Evolutionary conservation across 1,140 invertebrate species (phyloP).

Genomic region (Paraescarpia echinospica): DNA sequence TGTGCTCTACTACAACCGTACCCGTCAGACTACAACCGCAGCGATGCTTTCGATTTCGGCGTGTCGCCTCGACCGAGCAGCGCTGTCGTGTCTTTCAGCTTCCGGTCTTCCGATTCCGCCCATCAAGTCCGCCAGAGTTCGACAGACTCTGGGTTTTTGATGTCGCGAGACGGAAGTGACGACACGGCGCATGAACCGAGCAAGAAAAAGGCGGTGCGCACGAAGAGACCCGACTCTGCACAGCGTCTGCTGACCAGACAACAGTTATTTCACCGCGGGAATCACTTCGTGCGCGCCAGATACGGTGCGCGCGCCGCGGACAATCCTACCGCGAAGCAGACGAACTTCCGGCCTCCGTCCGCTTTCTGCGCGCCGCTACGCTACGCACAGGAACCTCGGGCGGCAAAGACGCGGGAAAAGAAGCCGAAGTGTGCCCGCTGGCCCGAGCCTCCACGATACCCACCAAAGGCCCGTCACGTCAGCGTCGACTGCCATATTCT

Average conservation of each 20-base stretch:
- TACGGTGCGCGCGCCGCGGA: neutral
- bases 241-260: neutral
- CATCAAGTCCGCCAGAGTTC: neutral
- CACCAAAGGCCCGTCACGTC: slow-evolving; percentile 11
- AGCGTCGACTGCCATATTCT: slow-evolving; percentile 4
- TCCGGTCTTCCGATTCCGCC: neutral
- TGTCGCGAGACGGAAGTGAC: neutral
- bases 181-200: neutral
- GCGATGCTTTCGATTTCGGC: neutral
- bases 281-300: slow-evolving; percentile 3
- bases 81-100: neutral
- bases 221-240: neutral
- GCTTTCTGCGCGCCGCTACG: neutral
- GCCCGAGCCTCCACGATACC: neutral
- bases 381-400: neutral
- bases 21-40: neutral
- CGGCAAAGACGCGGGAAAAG: neutral
- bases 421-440: neutral
- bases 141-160: neutral
- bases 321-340: neutral
- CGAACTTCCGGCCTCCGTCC: neutral
- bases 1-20: neutral
- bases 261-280: slow-evolving; percentile 12
- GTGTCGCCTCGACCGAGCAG: neutral
- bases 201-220: neutral